Conservation (phyloP, 1,140 invertebrate genomes). For the Anoplolepis gracilipes region DNA sequence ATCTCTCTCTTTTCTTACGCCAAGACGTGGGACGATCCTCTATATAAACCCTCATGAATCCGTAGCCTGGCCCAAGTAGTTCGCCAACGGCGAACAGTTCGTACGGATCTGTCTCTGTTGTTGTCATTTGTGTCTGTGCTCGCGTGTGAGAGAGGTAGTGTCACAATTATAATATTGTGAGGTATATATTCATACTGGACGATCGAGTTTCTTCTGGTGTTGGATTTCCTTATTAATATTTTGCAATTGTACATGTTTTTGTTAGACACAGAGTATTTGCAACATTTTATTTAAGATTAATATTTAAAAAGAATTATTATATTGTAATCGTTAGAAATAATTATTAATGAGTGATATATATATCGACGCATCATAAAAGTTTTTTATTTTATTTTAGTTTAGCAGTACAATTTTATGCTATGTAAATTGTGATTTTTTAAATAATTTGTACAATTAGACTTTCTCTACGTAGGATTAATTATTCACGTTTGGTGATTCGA, state of each 20-base stretch:
- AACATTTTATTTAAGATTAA: background rate
- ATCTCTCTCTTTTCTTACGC: constrained; percentile 63
- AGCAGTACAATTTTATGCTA: background rate
- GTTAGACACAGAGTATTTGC: background rate
- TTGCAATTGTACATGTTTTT: background rate
- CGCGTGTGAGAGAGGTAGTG: constrained; percentile 57
- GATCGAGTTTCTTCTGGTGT: constrained; percentile 29
- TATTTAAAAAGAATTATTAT: background rate
- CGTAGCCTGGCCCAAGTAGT: constrained; percentile 72
- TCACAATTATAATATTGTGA: constrained; percentile 18
- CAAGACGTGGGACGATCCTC: constrained; percentile 81
- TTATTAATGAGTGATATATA: background rate
- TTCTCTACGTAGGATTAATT: constrained; percentile 11
- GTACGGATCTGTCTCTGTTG: constrained; percentile 62
- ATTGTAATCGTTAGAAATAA: background rate
- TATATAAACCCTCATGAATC: constrained; percentile 83
- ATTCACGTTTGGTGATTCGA: background rate
- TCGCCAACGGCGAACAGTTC: constrained; percentile 74
- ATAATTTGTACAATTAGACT: background rate
- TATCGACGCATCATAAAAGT: background rate
- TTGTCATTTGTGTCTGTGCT: constrained; percentile 16
- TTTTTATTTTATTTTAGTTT: background rate
- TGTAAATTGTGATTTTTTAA: background rate
- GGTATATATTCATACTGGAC: constrained; percentile 20
- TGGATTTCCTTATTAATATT: background rate